A percentile compares a stretch with the other conserved stretches of the same genome.
phyloP scores from a whole-genome alignment of 2,888 invertebrate species.

The Parochlus steinenii region DNA sequence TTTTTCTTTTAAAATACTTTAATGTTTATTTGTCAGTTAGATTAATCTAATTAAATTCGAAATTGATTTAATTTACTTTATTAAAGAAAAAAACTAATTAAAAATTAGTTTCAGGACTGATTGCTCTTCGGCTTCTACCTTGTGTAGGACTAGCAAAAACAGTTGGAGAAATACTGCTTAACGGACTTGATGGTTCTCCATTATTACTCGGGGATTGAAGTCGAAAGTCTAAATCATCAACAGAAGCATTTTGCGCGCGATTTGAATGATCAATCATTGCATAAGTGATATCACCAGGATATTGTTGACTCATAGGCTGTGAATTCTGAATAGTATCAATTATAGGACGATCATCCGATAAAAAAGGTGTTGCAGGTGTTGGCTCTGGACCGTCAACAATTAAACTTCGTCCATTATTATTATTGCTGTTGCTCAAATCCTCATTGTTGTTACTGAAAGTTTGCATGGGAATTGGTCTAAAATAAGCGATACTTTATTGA shows the following conservation, averaged over 20 bases:
- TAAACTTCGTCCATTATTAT: too few species aligned
- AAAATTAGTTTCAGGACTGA: conserved; percentile 11
- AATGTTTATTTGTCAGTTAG: too few species aligned
- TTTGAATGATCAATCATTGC: conserved; percentile 2
- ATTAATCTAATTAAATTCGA: too few species aligned
- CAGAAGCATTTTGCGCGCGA: neutral
- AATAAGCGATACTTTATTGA: too few species aligned
- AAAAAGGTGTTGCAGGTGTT: neutral
- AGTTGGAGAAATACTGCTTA: neutral
- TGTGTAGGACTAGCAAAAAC: too few species aligned
- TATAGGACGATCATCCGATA: neutral
- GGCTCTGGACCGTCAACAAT: too few species aligned
- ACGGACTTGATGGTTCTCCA: neutral
- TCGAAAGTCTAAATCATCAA: conserved; percentile 11
- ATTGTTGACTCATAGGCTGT: neutral
- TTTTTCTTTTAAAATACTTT: too few species aligned
- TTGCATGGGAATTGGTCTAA: conserved; percentile 9
- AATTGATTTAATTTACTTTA: too few species aligned
- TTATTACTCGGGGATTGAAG: conserved; percentile 2
- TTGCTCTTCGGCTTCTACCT: too few species aligned
- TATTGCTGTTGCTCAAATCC: too few species aligned
- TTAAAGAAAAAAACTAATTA: too few species aligned
- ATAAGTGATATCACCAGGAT: neutral
- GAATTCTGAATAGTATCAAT: neutral
- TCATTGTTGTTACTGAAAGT: conserved; percentile 5